phyloP scores from a whole-genome alignment of 2,888 invertebrate species.

The Drosophila atripex region DNA sequence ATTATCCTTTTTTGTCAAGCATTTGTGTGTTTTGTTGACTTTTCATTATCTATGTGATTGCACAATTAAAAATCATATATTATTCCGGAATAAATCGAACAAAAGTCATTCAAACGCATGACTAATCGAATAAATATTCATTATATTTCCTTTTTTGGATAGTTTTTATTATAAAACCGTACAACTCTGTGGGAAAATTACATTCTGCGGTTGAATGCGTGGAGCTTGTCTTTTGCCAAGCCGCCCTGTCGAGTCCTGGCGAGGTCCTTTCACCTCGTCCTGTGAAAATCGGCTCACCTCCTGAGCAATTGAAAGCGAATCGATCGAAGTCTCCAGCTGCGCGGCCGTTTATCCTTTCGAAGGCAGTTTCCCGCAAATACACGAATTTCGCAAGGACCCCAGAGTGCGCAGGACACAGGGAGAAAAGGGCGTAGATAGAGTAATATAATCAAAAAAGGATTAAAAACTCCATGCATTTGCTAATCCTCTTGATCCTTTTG shows the following conservation, averaged over 20 bases:
- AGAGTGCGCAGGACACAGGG: background rate
- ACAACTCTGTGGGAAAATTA: background rate
- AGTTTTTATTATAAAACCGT: background rate
- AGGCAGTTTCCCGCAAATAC: too few relatives aligned
- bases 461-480: too few relatives aligned
- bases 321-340: conserved; percentile 25
- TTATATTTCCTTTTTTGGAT: background rate
- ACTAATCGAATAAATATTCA: background rate
- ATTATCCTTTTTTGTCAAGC: too few relatives aligned
- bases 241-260: too few relatives aligned
- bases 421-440: background rate
- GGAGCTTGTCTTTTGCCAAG: too few relatives aligned
- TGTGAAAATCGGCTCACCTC: too few relatives aligned
- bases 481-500: background rate
- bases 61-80: too few relatives aligned
- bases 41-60: too few relatives aligned
- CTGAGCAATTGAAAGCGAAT: conserved; percentile 22
- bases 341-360: too few relatives aligned
- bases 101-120: too few relatives aligned
- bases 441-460: too few relatives aligned
- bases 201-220: background rate
- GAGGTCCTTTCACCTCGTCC: background rate
- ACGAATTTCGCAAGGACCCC: too few relatives aligned
- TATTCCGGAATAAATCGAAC: background rate
- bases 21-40: background rate